These are phyloP conservation scores for Atherinomorus stipes DNA, from an alignment of 2,113 vertebrate species.

Conservation along the genomic window DNA sequence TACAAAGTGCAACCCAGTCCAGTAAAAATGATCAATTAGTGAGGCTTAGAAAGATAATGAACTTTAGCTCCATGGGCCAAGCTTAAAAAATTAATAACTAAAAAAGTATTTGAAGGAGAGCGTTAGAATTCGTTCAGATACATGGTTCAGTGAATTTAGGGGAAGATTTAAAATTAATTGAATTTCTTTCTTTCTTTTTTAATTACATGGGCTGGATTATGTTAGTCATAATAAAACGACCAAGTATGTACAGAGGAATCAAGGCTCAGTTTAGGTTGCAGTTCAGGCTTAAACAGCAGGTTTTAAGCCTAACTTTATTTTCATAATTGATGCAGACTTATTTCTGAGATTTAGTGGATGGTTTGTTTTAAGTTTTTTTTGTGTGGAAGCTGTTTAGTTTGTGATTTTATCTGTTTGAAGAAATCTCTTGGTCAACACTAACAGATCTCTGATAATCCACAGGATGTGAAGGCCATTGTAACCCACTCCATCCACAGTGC, in stretches of 20 bases:
- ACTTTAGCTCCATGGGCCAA: no score
- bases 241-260: background rate
- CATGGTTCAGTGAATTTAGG: no score
- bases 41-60: no score
- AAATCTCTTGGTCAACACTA: slow-evolving; percentile 8
- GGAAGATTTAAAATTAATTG: no score
- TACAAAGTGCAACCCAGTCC: no score
- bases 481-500: slow-evolving; percentile 99
- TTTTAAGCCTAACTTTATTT: background rate
- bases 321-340: background rate
- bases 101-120: no score
- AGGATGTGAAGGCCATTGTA: slow-evolving; percentile 99
- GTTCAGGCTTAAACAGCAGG: background rate
- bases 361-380: background rate
- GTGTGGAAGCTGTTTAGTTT: slow-evolving; percentile 1
- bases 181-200: no score
- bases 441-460: slow-evolving; percentile 30
- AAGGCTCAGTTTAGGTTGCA: no score
- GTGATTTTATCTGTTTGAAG: slow-evolving; percentile 2
- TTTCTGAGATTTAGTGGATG: background rate
- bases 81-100: no score
- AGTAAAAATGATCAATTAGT: no score
- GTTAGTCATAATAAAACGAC: background rate
- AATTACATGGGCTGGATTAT: background rate
- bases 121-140: no score